phyloP scores from a whole-genome alignment of 2,888 invertebrate genomes.

The Rhagium mordax region DNA sequence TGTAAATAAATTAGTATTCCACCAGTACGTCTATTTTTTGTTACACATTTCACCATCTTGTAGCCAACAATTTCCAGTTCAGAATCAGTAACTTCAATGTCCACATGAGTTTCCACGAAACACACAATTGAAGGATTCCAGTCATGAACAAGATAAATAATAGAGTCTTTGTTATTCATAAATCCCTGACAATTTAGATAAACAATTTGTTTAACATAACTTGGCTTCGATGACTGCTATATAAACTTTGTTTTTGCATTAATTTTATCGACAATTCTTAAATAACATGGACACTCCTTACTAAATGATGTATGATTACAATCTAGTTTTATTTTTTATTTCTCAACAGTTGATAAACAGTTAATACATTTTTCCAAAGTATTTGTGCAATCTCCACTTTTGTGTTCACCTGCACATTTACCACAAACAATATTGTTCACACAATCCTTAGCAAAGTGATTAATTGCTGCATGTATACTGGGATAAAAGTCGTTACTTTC shows the following conservation, averaged over 20 bases:
- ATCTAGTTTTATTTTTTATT: not conserved
- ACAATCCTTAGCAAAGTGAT: conserved; percentile 2
- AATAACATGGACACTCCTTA: too few species aligned
- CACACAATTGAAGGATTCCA: not conserved
- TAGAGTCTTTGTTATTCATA: not conserved
- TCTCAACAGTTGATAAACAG: not conserved
- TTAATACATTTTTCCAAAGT: not conserved
- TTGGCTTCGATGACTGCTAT: not conserved
- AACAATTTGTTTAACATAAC: not conserved
- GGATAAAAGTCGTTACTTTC: too few species aligned
- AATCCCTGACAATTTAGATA: conserved; percentile 8
- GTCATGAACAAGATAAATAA: not conserved
- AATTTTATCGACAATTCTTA: not conserved
- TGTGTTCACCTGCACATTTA: not conserved
- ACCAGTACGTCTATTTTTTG: not conserved
- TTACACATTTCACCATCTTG: not conserved
- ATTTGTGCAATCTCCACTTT: not conserved
- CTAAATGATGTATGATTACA: too few species aligned
- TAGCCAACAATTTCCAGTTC: not conserved
- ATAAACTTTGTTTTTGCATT: not conserved
- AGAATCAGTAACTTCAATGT: not conserved
- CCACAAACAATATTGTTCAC: not conserved
- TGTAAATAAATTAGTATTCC: not conserved
- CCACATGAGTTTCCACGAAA: not conserved
- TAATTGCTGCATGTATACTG: too few species aligned